A percentile compares a stretch with the other conserved stretches of the same genome.
These are phyloP conservation scores for Macrosteles quadrilineatus DNA, from an alignment of 1,140 invertebrate genomes.

Conservation along the genomic window DNA sequence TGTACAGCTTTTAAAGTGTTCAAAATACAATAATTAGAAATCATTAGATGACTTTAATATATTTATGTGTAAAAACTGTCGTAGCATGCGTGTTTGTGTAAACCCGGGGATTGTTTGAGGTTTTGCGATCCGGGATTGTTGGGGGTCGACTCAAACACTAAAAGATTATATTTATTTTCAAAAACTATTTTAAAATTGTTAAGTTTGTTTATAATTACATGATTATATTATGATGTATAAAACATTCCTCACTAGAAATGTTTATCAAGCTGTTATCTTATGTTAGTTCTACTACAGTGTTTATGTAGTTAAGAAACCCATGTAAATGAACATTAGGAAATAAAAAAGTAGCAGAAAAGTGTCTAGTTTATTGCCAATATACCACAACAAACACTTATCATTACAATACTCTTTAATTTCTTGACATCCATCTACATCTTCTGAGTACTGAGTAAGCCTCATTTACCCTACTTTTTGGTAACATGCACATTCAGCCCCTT, in stretches of 20 bases:
- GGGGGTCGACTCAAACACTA: not conserved
- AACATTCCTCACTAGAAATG: constrained; percentile 24
- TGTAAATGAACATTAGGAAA: constrained; percentile 26
- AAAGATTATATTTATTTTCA: constrained; percentile 6
- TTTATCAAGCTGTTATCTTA: constrained; percentile 21
- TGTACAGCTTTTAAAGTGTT: constrained; percentile 23
- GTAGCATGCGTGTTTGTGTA: constrained; percentile 15
- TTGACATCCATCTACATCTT: too few relatives aligned
- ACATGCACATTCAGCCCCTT: too few relatives aligned
- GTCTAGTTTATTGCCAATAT: too few relatives aligned
- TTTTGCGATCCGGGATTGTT: constrained; percentile 9
- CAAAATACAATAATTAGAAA: constrained; percentile 24
- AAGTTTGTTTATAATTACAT: constrained; percentile 12
- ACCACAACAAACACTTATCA: too few relatives aligned
- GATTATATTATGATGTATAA: constrained; percentile 18
- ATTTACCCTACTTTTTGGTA: too few relatives aligned
- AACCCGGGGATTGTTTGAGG: constrained; percentile 14
- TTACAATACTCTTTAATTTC: too few relatives aligned
- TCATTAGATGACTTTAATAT: constrained; percentile 12
- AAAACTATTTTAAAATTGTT: constrained; percentile 17
- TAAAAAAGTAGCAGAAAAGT: not conserved
- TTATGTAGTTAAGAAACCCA: constrained; percentile 13
- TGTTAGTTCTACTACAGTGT: constrained; percentile 10
- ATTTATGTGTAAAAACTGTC: not conserved
- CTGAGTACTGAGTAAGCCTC: too few relatives aligned